Evolutionary conservation across 2,113 vertebrate species (phyloP).

Genomic region (Phylloscopus trochiloides): DNA sequence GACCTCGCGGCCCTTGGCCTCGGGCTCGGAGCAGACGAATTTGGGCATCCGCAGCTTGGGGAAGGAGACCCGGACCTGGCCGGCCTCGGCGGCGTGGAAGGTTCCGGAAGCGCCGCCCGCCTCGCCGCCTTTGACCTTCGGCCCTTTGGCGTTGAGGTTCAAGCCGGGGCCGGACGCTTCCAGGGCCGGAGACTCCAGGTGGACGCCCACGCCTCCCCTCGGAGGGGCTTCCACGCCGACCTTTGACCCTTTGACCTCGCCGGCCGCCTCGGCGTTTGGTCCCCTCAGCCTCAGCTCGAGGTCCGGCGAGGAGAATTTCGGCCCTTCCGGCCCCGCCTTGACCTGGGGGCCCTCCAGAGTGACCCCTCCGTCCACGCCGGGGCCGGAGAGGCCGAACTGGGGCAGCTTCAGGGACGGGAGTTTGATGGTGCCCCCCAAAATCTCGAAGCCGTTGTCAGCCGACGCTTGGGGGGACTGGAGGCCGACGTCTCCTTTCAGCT

Average conservation of each 20-base stretch:
- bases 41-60: slow-evolving; percentile 78
- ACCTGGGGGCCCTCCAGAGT: slow-evolving; percentile 21
- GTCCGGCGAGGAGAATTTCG: background rate
- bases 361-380: background rate
- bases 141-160: slow-evolving; percentile 63
- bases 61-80: slow-evolving; percentile 68
- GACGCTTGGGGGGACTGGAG: slow-evolving; percentile 14
- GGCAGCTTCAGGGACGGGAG: slow-evolving; percentile 72
- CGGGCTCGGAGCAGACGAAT: slow-evolving; percentile 60
- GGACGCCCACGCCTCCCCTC: rapidly evolving
- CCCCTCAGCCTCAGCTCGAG: slow-evolving; percentile 51
- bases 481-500: slow-evolving; percentile 62
- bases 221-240: background rate
- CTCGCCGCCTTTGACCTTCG: slow-evolving; percentile 54
- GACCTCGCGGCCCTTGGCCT: slow-evolving; percentile 68
- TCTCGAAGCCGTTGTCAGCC: background rate
- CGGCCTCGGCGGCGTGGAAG: background rate
- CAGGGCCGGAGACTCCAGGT: background rate
- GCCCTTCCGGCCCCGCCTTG: background rate
- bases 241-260: background rate
- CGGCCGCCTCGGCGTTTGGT: background rate
- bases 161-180: background rate
- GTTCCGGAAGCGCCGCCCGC: background rate
- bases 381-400: slow-evolving; percentile 52
- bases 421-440: slow-evolving; percentile 61